phyloP scores from a whole-genome alignment of 1,140 invertebrate species.

The Aleiodes sp. region DNA sequence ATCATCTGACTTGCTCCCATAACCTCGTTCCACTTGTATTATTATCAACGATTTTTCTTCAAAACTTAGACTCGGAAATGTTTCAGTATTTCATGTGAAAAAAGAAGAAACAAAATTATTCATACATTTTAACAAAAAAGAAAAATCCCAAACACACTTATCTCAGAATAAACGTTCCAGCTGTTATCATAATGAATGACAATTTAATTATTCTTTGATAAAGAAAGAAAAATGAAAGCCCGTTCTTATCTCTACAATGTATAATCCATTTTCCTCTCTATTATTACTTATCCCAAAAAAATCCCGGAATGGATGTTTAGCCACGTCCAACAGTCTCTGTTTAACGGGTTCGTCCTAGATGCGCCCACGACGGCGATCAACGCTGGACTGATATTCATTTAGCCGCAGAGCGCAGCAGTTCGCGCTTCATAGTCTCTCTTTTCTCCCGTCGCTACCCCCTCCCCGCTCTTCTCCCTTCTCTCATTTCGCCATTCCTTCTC shows the following conservation, averaged over 20 bases:
- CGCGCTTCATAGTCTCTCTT: slow-evolving; percentile 33
- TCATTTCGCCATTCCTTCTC: neutral
- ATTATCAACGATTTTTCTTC: neutral
- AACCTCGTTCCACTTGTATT: slow-evolving; percentile 23
- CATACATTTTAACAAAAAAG: too few relatives aligned
- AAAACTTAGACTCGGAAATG: neutral
- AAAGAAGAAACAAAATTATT: neutral
- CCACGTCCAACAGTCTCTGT: slow-evolving; percentile 3
- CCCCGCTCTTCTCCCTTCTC: neutral
- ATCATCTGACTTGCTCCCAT: neutral
- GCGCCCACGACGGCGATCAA: slow-evolving; percentile 59
- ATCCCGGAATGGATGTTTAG: neutral
- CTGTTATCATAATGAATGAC: too few relatives aligned
- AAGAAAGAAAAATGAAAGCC: neutral
- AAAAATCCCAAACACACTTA: too few relatives aligned
- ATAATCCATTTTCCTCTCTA: neutral
- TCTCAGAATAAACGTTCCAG: too few relatives aligned
- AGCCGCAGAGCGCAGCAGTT: slow-evolving; percentile 51
- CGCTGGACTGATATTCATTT: slow-evolving; percentile 64
- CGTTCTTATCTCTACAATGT: neutral
- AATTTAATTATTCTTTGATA: too few relatives aligned
- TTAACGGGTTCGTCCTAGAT: slow-evolving; percentile 37
- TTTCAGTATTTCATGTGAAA: neutral
- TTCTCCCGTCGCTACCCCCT: neutral
- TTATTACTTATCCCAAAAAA: neutral